Percentiles rank a stretch among this genome's conserved stretches.
phyloP scores from a whole-genome alignment of 2,797 vertebrate genomes.

The Rhinatrema bivittatum region DNA sequence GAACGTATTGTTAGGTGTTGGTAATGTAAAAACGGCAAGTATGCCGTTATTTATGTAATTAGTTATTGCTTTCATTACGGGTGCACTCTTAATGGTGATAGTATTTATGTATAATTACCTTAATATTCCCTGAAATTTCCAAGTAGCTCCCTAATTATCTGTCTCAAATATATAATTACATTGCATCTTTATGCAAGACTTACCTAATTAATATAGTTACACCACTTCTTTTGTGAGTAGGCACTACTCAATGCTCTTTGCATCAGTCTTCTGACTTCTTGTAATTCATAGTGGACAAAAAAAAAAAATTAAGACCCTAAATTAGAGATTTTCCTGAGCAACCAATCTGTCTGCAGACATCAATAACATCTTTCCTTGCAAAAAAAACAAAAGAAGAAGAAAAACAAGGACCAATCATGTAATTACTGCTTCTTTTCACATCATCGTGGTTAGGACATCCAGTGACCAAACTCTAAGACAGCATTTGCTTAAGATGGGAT shows the following conservation, averaged over 20 bases:
- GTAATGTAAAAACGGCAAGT: conserved; percentile 76
- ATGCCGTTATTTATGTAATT: conserved; percentile 85
- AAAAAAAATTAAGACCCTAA: conserved; percentile 78
- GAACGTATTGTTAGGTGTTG: conserved; percentile 73
- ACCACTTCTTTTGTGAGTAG: conserved; percentile 82
- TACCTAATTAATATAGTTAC: conserved; percentile 87
- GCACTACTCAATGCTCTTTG: conserved; percentile 95
- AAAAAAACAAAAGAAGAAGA: conserved; percentile 35
- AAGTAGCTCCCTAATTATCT: conserved; percentile 92
- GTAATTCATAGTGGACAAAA: conserved; percentile 87
- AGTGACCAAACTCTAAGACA: no score
- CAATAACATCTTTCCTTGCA: conserved; percentile 48
- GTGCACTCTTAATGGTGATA: conserved; percentile 80
- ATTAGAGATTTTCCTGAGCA: conserved; percentile 74
- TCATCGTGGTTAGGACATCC: no score
- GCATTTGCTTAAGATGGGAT: no score
- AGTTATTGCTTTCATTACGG: conserved; percentile 83
- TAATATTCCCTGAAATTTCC: conserved; percentile 85
- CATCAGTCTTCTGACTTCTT: conserved; percentile 95
- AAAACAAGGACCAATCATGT: no score
- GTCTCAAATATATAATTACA: conserved; percentile 95
- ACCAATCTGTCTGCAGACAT: conserved; percentile 47
- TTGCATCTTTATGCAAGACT: conserved; percentile 91
- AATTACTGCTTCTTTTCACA: no score
- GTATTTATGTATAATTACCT: conserved; percentile 87